Percentiles rank a stretch among this genome's conserved stretches.
phyloP scores from a whole-genome alignment of 1,140 invertebrate species.

The Dryas iulia region DNA sequence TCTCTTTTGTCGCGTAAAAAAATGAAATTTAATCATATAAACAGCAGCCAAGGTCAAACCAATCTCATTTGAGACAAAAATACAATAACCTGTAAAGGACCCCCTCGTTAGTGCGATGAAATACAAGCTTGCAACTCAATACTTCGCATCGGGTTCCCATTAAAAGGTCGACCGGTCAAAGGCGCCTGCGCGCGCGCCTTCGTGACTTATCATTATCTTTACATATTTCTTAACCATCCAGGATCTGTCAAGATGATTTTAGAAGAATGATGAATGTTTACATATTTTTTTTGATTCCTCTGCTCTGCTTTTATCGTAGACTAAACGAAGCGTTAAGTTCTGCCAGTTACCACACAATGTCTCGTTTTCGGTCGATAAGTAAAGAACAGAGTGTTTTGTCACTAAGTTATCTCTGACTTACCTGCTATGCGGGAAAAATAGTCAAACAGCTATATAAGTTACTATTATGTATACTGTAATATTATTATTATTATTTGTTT shows the following conservation, averaged over 20 bases:
- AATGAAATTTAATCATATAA: not conserved
- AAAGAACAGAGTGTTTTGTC: too few relatives aligned
- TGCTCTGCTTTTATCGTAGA: too few relatives aligned
- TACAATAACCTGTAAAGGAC: conserved; percentile 12
- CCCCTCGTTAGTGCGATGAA: conserved; percentile 27
- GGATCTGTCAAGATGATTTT: not conserved
- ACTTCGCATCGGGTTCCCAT: conserved; percentile 31
- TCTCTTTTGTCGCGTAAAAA: not conserved
- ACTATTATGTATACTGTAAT: too few relatives aligned
- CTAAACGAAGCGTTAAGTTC: too few relatives aligned
- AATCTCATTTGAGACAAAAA: conserved; percentile 9
- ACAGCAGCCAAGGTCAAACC: conserved; percentile 2
- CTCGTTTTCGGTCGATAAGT: too few relatives aligned
- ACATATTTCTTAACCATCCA: conserved; percentile 2
- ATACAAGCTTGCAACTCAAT: conserved; percentile 29
- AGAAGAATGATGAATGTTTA: not conserved
- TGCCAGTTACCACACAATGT: too few relatives aligned
- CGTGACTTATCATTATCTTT: conserved; percentile 13
- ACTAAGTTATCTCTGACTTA: too few relatives aligned
- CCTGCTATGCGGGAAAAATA: too few relatives aligned
- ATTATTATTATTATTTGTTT: too few relatives aligned
- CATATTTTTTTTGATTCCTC: too few relatives aligned
- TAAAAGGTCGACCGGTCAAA: conserved; percentile 34
- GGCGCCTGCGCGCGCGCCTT: conserved; percentile 6
- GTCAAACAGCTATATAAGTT: too few relatives aligned